Base-by-base conservation (phyloP, 2,888 invertebrate species). In the Sussaba pulchella region DNA sequence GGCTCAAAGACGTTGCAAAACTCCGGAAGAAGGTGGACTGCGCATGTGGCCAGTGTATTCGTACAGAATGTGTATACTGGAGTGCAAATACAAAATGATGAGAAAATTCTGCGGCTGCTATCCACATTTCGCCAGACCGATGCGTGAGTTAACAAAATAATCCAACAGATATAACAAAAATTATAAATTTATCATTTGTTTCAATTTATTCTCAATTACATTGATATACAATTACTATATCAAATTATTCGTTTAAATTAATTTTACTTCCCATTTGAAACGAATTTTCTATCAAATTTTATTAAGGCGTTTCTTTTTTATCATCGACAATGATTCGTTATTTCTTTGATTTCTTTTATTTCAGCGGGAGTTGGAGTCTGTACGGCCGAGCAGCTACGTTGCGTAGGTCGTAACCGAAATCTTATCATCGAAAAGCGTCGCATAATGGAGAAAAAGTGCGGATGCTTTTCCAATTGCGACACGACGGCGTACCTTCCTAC, bases 111-210 rank as follows among this genome's bases (percentile, higher is more conserved):
- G 96, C 88, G 93, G 94, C 0, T 97, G 97, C 89, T 93, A 95
- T 41, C 97, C 97, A 0, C 95, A 96, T 89, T 96, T 96, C 88
- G 96, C 96, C 84, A 94, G 95, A 80, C 94, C 93, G 77, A 93
- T 93, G 78, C 94, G 96, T 96, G 90, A 92, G 92, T 64, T 24
- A 1, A 43, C n/a, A n/a, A n/a, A 31, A 6, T 50, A 41, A 71
- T 52, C 24, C 19, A 45, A 14, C n/a, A 17, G n/a, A n/a, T n/a
- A n/a, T n/a, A n/a, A n/a, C n/a, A n/a, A n/a, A n/a, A n/a, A n/a
- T n/a, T n/a, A n/a, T n/a, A n/a, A n/a, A n/a, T n/a, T n/a, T n/a
- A n/a, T n/a, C n/a, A n/a, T n/a, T n/a, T n/a, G n/a, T n/a, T n/a
- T n/a, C n/a, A n/a, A n/a, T n/a, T n/a, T n/a, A n/a, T n/a, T n/a